Evolutionary conservation across 1,140 invertebrate genomes (phyloP).

Genomic region (Drosophila prosaltans): DNA sequence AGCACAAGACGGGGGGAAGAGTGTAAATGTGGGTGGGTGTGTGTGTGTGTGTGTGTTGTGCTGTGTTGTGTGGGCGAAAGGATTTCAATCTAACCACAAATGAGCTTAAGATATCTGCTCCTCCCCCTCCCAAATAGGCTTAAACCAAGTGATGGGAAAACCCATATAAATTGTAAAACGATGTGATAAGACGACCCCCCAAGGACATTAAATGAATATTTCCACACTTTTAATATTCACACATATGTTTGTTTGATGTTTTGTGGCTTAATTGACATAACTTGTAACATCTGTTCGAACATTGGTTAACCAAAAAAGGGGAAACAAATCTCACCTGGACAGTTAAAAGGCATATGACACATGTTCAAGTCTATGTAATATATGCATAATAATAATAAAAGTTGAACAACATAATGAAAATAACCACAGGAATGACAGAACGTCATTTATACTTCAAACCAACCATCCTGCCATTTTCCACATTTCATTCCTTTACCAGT

Average conservation of each 20-base stretch:
- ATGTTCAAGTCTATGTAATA: not conserved
- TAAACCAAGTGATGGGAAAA: not conserved
- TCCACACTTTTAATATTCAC: constrained; percentile 4
- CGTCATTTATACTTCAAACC: not conserved
- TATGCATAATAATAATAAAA: not conserved
- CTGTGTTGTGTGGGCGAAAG: not conserved
- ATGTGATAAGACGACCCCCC: constrained; percentile 1
- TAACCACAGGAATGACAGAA: constrained; percentile 7
- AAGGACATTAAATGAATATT: constrained; percentile 5
- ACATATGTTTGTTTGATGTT: not conserved
- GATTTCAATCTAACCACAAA: constrained; percentile 11
- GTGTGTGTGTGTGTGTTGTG: no score
- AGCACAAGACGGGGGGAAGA: not conserved
- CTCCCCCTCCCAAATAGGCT: not conserved
- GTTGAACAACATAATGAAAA: constrained; percentile 7
- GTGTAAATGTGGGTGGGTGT: not conserved
- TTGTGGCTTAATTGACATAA: constrained; percentile 9
- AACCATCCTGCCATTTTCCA: not conserved
- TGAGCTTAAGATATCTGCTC: constrained; percentile 8
- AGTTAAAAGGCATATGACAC: not conserved
- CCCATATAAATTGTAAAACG: constrained; percentile 11
- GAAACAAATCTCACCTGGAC: constrained; percentile 2
- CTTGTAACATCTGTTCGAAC: constrained; percentile 10
- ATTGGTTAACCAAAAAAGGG: not conserved
- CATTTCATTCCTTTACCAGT: not conserved